Evolutionary conservation across 64 coral and sea anemone genomes (phyloP).

Genomic region (Montipora efflorescens): DNA sequence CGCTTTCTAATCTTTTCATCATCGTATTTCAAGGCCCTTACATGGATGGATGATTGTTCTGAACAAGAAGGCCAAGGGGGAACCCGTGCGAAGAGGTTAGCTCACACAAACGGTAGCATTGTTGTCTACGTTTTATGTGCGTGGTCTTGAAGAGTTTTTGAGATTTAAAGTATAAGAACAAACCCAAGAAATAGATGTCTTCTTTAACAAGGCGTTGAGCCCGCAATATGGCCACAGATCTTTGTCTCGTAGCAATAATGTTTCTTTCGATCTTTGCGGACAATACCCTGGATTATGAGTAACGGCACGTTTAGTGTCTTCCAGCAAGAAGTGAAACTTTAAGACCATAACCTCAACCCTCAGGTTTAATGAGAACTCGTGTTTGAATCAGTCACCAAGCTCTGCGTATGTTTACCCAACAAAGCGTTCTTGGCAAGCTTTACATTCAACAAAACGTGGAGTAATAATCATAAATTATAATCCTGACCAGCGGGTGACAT

Average conservation of each 20-base stretch:
- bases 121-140: background rate
- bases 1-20: conserved; percentile 55
- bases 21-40: conserved; percentile 22
- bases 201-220: conserved; percentile 20
- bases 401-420: conserved; percentile 31
- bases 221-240: conserved; percentile 31
- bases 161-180: background rate
- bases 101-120: background rate
- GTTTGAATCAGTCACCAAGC: background rate
- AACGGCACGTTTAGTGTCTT: background rate
- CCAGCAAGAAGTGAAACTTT: background rate
- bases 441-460: conserved; percentile 6
- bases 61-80: conserved; percentile 59
- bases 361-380: background rate
- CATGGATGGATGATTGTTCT: conserved; percentile 62
- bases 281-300: background rate
- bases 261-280: background rate
- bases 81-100: conserved; percentile 52
- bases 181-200: background rate
- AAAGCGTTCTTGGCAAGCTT: background rate
- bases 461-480: background rate
- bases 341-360: background rate
- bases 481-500: background rate
- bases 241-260: background rate
- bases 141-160: background rate